Percentiles rank a stretch among this genome's conserved stretches.
phyloP scores from a whole-genome alignment of 2,888 invertebrate genomes.

The Silvanus unidentatus region DNA sequence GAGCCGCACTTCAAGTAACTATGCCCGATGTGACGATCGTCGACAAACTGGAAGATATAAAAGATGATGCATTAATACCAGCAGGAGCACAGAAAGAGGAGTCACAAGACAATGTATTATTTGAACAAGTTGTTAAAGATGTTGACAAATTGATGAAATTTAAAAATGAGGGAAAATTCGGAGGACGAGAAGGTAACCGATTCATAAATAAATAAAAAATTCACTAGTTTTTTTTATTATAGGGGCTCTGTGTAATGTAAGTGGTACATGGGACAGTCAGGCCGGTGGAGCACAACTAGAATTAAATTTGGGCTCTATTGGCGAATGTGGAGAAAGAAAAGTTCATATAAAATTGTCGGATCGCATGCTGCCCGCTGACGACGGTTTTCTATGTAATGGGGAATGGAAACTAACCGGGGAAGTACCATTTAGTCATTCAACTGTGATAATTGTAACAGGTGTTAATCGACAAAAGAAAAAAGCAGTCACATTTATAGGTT shows the following conservation, averaged over 20 bases:
- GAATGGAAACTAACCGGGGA: slow-evolving; percentile 32
- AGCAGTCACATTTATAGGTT: slow-evolving; percentile 36
- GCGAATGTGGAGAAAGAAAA: slow-evolving; percentile 23
- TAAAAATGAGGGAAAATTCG: slow-evolving; percentile 14
- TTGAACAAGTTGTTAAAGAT: slow-evolving; percentile 12
- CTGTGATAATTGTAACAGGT: slow-evolving; percentile 32
- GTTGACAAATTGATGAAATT: slow-evolving; percentile 22
- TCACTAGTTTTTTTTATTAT: background rate
- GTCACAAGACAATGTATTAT: background rate
- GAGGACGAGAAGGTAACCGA: slow-evolving; percentile 14
- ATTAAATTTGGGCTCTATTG: too few relatives aligned
- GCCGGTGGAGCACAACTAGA: slow-evolving; percentile 29
- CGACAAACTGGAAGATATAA: too few relatives aligned
- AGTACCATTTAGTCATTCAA: slow-evolving; percentile 31
- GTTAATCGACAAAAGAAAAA: slow-evolving; percentile 27
- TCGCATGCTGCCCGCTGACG: slow-evolving; percentile 19
- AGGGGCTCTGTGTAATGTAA: slow-evolving; percentile 29
- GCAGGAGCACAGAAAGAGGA: background rate
- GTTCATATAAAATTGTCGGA: slow-evolving; percentile 17
- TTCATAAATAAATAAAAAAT: background rate
- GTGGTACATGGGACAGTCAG: slow-evolving; percentile 34
- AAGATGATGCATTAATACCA: too few relatives aligned
- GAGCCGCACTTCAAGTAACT: too few relatives aligned
- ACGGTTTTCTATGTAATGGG: slow-evolving; percentile 31
- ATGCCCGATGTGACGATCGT: too few relatives aligned